These are phyloP conservation scores for Chalcosyrphus nemorum DNA, from an alignment of 2,888 invertebrate species.

Conservation along the genomic window DNA sequence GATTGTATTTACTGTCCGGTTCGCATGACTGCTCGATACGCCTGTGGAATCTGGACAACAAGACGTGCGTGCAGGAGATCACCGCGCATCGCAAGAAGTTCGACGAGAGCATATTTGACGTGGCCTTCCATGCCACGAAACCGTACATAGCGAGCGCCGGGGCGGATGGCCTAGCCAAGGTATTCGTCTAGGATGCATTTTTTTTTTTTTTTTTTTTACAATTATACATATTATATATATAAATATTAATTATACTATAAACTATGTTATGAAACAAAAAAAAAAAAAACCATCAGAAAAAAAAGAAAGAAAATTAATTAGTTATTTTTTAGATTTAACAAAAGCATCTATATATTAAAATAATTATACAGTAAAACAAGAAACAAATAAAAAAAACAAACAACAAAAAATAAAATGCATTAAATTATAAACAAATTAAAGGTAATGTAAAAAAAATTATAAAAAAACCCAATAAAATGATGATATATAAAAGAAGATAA, in stretches of 20 bases:
- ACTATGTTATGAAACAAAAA: constrained; percentile 63
- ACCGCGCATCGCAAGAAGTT: constrained; percentile 99
- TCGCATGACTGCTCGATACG: constrained; percentile 99
- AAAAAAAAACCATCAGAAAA: constrained; percentile 48
- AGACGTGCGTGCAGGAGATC: constrained; percentile 99
- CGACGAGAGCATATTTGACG: constrained; percentile 99
- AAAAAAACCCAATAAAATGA: constrained; percentile 47
- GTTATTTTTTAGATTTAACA: constrained; percentile 69
- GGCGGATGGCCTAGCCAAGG: constrained; percentile 99
- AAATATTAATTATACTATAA: constrained; percentile 72
- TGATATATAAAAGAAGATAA: constrained; percentile 33
- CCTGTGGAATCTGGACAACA: constrained; percentile 99
- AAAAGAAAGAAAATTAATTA: constrained; percentile 60
- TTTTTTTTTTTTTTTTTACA: constrained; percentile 54
- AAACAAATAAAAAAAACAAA: constrained; percentile 43
- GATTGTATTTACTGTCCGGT: constrained; percentile 98
- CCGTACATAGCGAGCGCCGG: constrained; percentile 99
- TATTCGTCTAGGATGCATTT: constrained; percentile 89
- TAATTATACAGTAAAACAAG: constrained; percentile 57
- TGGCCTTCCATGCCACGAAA: constrained; percentile 99
- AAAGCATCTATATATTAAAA: constrained; percentile 66
- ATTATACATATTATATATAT: constrained; percentile 72
- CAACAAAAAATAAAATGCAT: constrained; percentile 62
- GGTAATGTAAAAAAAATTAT: constrained; percentile 54
- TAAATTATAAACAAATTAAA: constrained; percentile 71